These are phyloP conservation scores for Tringa solitaria DNA, from an alignment of 2,113 vertebrate species.

Conservation along the genomic window DNA sequence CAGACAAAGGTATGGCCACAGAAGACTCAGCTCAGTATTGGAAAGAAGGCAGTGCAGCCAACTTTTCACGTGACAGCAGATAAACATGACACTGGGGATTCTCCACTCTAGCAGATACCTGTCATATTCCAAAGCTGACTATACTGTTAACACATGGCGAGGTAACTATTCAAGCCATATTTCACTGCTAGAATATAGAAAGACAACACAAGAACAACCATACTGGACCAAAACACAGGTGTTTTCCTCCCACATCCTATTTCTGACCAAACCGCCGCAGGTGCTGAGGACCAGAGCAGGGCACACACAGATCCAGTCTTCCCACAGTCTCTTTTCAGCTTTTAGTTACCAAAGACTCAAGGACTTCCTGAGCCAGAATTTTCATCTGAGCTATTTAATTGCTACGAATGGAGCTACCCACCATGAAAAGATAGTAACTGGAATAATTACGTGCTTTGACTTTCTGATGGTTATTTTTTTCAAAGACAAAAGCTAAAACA, in stretches of 20 bases:
- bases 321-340: background rate
- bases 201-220: background rate
- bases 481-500: background rate
- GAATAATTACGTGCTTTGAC: background rate
- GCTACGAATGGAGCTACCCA: background rate
- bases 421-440: background rate
- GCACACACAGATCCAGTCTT: background rate
- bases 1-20: background rate
- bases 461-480: background rate
- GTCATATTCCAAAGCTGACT: background rate
- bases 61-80: background rate
- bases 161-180: background rate
- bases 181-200: background rate
- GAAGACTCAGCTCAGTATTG: background rate
- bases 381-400: background rate
- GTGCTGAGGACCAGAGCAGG: background rate
- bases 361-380: background rate
- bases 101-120: background rate
- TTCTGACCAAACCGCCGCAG: background rate
- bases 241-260: background rate
- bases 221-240: background rate
- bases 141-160: accelerated
- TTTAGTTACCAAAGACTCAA: background rate
- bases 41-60: background rate
- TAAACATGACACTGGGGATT: background rate